These are phyloP conservation scores for Drosophila longiperda DNA, from an alignment of 2,888 invertebrate species.

Conservation along the genomic window DNA sequence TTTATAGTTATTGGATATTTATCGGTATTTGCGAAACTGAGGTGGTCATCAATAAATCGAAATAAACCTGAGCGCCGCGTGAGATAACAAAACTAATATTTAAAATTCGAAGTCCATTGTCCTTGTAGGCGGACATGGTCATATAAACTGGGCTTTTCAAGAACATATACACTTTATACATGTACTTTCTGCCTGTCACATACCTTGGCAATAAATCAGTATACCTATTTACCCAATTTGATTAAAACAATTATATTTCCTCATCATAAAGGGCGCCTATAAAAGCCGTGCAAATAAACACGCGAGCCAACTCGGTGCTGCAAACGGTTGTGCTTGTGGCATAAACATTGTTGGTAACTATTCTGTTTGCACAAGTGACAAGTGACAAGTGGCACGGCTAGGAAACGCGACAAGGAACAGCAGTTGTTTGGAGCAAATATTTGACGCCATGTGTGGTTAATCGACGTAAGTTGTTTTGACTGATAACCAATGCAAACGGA, in stretches of 20 bases:
- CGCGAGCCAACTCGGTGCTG: conserved; percentile 64
- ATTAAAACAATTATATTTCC: conserved; percentile 64
- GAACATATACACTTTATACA: not conserved
- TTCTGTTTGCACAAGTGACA: conserved; percentile 54
- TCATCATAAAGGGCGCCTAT: conserved; percentile 44
- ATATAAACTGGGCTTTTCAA: not conserved
- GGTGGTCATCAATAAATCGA: not conserved
- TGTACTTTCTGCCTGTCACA: not conserved
- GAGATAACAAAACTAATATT: not conserved
- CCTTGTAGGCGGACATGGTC: not conserved
- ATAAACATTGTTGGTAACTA: not conserved
- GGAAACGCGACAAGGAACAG: conserved; percentile 23
- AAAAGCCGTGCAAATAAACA: conserved; percentile 60
- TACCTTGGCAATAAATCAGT: not conserved
- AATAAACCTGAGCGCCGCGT: not conserved
- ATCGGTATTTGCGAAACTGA: not conserved
- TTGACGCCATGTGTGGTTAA: conserved; percentile 33
- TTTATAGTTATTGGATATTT: not conserved
- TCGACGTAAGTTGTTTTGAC: conserved; percentile 18
- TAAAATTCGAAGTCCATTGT: not conserved
- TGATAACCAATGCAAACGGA: conserved; percentile 49
- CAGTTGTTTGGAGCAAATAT: conserved; percentile 32
- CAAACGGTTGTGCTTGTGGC: conserved; percentile 1
- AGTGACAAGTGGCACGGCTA: conserved; percentile 24
- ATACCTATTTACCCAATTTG: not conserved